These are phyloP conservation scores for Venustoraphidia nigricollis DNA, from an alignment of 2,888 invertebrate species.

Conservation along the genomic window DNA sequence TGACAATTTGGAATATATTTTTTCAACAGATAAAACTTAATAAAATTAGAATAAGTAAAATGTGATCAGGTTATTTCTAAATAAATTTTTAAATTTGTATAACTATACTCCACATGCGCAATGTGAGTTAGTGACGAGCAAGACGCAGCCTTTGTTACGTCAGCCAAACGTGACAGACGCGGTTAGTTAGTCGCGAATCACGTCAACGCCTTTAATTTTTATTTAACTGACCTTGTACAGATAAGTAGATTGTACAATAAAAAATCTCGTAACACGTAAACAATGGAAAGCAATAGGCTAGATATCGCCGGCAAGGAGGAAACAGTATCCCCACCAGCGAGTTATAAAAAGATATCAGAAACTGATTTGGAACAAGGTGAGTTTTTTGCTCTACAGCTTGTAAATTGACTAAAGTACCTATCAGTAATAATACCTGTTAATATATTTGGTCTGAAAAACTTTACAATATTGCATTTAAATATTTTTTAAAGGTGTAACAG, in stretches of 20 bases:
- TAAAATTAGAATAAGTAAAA: no score
- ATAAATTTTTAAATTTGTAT: no score
- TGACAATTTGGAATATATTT: no score
- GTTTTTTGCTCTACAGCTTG: constrained; percentile 7
- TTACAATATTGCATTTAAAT: neutral
- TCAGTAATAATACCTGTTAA: no score
- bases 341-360: constrained; percentile 42
- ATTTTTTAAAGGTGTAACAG: constrained; percentile 16
- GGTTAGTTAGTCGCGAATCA: neutral
- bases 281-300: constrained; percentile 33
- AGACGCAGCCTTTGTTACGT: no score
- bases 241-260: neutral
- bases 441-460: neutral
- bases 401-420: neutral
- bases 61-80: no score
- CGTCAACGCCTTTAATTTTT: neutral
- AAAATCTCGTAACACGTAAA: neutral
- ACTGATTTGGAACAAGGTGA: constrained; percentile 35
- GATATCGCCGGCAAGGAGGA: constrained; percentile 20
- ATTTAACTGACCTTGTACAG: neutral
- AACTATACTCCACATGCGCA: no score
- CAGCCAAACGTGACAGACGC: no score
- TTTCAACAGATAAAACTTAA: no score
- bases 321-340: constrained; percentile 18
- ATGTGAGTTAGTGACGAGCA: no score